phyloP scores from a whole-genome alignment of 1,140 invertebrate genomes.

The Reticulitermes speratus region DNA sequence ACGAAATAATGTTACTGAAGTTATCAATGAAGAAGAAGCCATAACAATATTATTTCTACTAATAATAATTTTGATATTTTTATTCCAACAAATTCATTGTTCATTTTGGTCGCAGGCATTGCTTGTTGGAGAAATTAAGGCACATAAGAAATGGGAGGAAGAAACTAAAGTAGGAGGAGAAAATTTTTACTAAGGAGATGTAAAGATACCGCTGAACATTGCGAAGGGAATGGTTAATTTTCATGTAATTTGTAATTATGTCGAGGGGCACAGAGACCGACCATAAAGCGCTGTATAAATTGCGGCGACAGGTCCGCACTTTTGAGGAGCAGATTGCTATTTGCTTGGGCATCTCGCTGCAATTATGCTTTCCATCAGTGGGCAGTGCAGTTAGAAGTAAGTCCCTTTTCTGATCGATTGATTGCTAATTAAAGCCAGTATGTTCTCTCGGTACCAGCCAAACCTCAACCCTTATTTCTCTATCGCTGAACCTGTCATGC shows the following conservation, averaged over 20 bases:
- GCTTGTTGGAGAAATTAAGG: no score
- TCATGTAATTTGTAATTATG: neutral
- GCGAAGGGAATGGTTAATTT: neutral
- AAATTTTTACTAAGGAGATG: neutral
- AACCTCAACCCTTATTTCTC: neutral
- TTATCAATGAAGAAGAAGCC: no score
- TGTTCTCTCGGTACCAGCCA: neutral
- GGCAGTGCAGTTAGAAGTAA: neutral
- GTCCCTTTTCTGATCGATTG: neutral
- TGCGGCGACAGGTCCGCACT: neutral
- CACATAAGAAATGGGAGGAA: no score
- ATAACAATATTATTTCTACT: no score
- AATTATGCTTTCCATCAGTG: neutral
- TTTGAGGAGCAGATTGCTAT: neutral
- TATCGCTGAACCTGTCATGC: no score
- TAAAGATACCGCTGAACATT: neutral
- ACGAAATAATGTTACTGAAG: no score
- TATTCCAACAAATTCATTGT: no score
- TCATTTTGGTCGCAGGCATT: no score
- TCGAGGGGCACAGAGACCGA: neutral
- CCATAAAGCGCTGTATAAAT: neutral
- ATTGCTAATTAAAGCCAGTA: neutral
- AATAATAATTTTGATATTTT: no score
- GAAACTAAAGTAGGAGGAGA: neutral
- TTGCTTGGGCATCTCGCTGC: neutral